These are phyloP conservation scores for Pollachius pollachius DNA, from an alignment of 2,113 vertebrate species.

Conservation along the genomic window DNA sequence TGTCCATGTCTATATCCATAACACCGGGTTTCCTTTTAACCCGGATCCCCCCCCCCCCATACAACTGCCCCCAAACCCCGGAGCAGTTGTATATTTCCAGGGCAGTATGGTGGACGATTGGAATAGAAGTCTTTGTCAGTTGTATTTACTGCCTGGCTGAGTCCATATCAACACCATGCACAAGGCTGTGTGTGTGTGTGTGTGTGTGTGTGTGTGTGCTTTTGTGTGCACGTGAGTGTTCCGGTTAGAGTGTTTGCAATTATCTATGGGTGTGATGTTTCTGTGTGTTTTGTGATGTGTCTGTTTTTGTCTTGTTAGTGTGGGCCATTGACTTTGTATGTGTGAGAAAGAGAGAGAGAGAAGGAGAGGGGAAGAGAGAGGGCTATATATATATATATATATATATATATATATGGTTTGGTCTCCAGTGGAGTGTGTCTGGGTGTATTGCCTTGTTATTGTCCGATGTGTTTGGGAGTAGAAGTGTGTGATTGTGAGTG, in stretches of 20 bases:
- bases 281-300: neutral
- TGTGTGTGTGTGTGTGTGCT: neutral
- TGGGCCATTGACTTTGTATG: constrained; percentile 8
- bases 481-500: constrained; percentile 29
- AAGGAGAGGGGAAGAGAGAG: too few species aligned
- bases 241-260: too few species aligned
- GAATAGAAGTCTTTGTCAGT: constrained; percentile 72
- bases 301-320: constrained; percentile 5
- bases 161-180: constrained; percentile 33
- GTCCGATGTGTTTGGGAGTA: constrained; percentile 29
- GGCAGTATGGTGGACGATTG: constrained; percentile 56
- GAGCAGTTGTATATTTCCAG: constrained; percentile 61
- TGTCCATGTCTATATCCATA: too few species aligned
- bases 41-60: constrained; percentile 10
- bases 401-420: constrained; percentile 21
- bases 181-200: neutral
- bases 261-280: too few species aligned
- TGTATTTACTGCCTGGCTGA: constrained; percentile 69
- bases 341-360: too few species aligned
- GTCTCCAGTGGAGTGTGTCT: constrained; percentile 54
- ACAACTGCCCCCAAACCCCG: constrained; percentile 32
- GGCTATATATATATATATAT: too few species aligned
- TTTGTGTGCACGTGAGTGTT: neutral
- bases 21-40: neutral
- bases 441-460: constrained; percentile 43